Evolutionary conservation across 2,888 invertebrate genomes (phyloP).

Genomic region (Callinectes sapidus): DNA sequence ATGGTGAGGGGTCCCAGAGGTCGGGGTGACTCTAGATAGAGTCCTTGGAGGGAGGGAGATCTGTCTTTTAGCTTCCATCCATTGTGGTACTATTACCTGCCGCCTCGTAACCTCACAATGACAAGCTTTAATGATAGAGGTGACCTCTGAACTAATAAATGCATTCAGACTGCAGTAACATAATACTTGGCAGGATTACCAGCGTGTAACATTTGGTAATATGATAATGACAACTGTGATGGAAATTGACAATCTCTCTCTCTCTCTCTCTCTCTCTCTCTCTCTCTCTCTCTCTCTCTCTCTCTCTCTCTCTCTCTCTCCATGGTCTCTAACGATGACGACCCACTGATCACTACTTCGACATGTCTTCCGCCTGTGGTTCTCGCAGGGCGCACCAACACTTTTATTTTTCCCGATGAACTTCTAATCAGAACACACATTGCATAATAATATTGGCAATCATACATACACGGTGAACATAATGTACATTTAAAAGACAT

Average conservation of each 20-base stretch:
- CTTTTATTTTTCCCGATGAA: background rate
- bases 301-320: constrained; percentile 30
- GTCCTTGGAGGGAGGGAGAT: constrained; percentile 26
- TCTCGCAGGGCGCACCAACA: background rate
- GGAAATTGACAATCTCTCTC: background rate
- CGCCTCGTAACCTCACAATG: background rate
- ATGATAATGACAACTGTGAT: background rate
- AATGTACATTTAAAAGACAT: constrained; percentile 36
- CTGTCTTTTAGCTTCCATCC: background rate
- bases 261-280: constrained; percentile 20
- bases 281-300: constrained; percentile 20
- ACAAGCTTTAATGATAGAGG: background rate
- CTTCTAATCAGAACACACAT: background rate
- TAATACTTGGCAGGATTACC: background rate
- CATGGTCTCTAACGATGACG: background rate
- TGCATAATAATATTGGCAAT: constrained; percentile 2
- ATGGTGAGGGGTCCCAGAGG: constrained; percentile 10
- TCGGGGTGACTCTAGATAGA: constrained; percentile 6
- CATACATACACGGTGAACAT: constrained; percentile 21
- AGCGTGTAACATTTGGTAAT: background rate
- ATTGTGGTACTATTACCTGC: background rate
- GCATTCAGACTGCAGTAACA: constrained; percentile 2
- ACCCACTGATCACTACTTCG: constrained; percentile 15
- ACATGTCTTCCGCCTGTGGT: constrained; percentile 32
- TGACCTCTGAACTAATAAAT: background rate